Base-by-base conservation (phyloP, 2,888 invertebrate genomes). In the Adela reaumurella region DNA sequence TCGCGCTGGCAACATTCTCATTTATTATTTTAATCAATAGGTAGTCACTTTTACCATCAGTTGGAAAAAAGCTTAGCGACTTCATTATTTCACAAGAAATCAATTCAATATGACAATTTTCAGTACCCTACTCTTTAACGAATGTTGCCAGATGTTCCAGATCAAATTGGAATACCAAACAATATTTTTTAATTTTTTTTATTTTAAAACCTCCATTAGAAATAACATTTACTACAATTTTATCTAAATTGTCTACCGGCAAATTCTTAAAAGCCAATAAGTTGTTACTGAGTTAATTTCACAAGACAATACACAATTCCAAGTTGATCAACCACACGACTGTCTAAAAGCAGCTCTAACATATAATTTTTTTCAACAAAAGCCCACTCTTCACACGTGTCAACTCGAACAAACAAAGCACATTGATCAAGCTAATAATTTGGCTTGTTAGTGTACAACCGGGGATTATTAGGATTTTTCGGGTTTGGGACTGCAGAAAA, bases 381-480 rank as follows among this genome's bases (percentile, higher is more conserved):
- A 35, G 14, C 11, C 35, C 35, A 35, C 35, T 14, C 5, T 24
- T 14, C 35, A 35, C 35, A 35, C 35, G 3, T 14, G 14, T 35
- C 14, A 8, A 35, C 6, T 8, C 3, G 71, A 61, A 70, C 74
- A 74, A 70, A 64, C 66, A 70, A 76, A 77, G 74, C 77, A 64
- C 59, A 62, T 54, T 24, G 35, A 58, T 54, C 58, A 62, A 58
- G 50, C 52, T 56, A 57, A n/a, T n/a, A n/a, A 63, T 76, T 35
- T 78, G 78, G 77, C 59, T 76, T 77, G 77, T 78, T 78, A 77
- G 77, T 78, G 76, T 77, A 74, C 24, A 24, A 24, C 8, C 8
- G 8, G 24, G 8, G 24, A 8, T 24, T 24, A 24, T 24, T 8
- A 8, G 24, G 24, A 24, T 6, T 24, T 4, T 4, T 24, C 8